These are phyloP conservation scores for Diloba caeruleocephala DNA, from an alignment of 2,888 invertebrate genomes.

Conservation along the genomic window DNA sequence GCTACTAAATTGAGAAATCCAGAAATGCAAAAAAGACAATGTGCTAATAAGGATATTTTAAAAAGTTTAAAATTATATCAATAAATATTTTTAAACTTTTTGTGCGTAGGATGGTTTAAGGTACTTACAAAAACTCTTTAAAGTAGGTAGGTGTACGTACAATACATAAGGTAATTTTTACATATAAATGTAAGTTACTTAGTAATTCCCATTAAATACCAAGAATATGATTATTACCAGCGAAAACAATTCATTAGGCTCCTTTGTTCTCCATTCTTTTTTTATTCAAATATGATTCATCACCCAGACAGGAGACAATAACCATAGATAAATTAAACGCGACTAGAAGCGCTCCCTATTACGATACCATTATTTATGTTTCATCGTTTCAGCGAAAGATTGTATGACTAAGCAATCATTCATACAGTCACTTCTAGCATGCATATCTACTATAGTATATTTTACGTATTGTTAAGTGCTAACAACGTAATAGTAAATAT, in stretches of 20 bases:
- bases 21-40: background rate
- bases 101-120: no score
- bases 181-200: background rate
- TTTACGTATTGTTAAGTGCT: constrained; percentile 23
- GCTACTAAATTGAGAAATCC: background rate
- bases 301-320: constrained; percentile 47
- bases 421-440: constrained; percentile 66
- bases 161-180: no score
- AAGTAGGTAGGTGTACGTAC: no score
- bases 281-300: constrained; percentile 45
- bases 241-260: constrained; percentile 28
- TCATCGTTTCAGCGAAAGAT: constrained; percentile 80
- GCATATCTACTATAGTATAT: constrained; percentile 45
- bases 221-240: constrained; percentile 25
- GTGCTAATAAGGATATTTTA: background rate
- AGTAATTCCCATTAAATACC: constrained; percentile 16
- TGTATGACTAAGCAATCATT: constrained; percentile 72
- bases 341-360: constrained; percentile 58
- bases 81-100: no score
- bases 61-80: no score
- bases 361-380: constrained; percentile 66
- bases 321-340: constrained; percentile 54
- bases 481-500: constrained; percentile 25
- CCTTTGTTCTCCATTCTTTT: constrained; percentile 45
- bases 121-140: no score